These are phyloP conservation scores for Rhinoptilus africanus DNA, from an alignment of 2,113 vertebrate species.

Conservation along the genomic window DNA sequence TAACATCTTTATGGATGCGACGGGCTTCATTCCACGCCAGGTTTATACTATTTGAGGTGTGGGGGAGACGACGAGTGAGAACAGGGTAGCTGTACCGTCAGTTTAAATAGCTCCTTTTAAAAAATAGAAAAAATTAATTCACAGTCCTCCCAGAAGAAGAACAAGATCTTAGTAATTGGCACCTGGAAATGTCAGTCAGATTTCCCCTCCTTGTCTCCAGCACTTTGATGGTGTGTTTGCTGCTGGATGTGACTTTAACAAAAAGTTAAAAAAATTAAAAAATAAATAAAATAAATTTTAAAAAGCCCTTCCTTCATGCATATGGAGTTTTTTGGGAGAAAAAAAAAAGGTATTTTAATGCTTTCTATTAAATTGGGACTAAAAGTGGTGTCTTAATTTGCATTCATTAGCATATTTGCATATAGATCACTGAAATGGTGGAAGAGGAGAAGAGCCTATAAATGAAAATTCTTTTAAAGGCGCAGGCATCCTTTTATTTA, in stretches of 20 bases:
- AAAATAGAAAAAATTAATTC: constrained; percentile 28
- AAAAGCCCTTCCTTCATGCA: constrained; percentile 81
- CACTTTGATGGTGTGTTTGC: constrained; percentile 72
- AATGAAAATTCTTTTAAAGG: constrained; percentile 88
- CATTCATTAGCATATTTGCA: constrained; percentile 89
- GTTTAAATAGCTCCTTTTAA: background rate
- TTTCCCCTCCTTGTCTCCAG: constrained; percentile 65
- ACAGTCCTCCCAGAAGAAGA: constrained; percentile 48
- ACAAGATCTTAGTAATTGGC: constrained; percentile 60
- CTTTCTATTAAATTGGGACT: constrained; percentile 91
- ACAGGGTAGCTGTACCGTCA: background rate
- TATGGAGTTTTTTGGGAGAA: constrained; percentile 76
- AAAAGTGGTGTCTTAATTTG: constrained; percentile 90
- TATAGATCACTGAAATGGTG: constrained; percentile 87
- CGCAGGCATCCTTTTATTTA: constrained; percentile 67
- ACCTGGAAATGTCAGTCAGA: constrained; percentile 73
- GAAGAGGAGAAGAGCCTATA: constrained; percentile 84
- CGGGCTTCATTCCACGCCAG: rapidly evolving
- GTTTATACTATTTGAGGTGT: background rate
- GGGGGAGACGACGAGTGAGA: background rate
- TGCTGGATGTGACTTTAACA: constrained; percentile 73
- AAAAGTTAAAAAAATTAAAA: constrained; percentile 70
- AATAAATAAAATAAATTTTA: constrained; percentile 69
- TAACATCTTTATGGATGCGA: background rate
- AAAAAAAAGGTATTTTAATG: constrained; percentile 88